Evolutionary conservation across 1,140 invertebrate species (phyloP).

Genomic region (Ptiloglossa arizonensis): DNA sequence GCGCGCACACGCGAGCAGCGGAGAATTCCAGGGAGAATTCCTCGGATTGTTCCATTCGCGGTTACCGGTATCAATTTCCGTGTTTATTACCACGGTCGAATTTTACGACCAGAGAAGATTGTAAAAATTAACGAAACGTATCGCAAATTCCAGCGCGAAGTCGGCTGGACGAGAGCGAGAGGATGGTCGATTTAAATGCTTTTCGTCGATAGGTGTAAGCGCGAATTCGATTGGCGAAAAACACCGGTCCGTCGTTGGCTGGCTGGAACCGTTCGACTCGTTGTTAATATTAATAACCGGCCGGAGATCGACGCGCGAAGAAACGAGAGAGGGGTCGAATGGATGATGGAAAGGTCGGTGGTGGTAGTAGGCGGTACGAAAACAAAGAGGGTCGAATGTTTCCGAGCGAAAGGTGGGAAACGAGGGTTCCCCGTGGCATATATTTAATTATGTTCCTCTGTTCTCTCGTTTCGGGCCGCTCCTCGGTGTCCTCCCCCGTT

Average conservation of each 20-base stretch:
- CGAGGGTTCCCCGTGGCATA: conserved; percentile 47
- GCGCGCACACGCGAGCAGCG: no score
- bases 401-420: conserved; percentile 44
- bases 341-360: neutral
- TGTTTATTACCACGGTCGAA: no score
- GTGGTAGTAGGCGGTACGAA: conserved; percentile 7
- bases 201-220: conserved; percentile 62
- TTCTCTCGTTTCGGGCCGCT: neutral
- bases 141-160: no score
- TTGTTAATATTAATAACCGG: conserved; percentile 63
- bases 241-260: conserved; percentile 4
- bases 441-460: conserved; percentile 57
- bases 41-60: no score
- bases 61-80: no score
- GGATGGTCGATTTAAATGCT: conserved; percentile 68
- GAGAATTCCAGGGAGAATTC: no score
- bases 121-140: no score
- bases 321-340: neutral
- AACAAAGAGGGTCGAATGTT: conserved; percentile 35
- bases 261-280: conserved; percentile 21
- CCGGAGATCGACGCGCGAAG: neutral
- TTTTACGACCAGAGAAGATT: no score
- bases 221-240: conserved; percentile 40
- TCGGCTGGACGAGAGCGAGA: no score
- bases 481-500: neutral